These are phyloP conservation scores for Acromyrmex heyeri DNA, from an alignment of 1,140 invertebrate genomes.

Conservation along the genomic window DNA sequence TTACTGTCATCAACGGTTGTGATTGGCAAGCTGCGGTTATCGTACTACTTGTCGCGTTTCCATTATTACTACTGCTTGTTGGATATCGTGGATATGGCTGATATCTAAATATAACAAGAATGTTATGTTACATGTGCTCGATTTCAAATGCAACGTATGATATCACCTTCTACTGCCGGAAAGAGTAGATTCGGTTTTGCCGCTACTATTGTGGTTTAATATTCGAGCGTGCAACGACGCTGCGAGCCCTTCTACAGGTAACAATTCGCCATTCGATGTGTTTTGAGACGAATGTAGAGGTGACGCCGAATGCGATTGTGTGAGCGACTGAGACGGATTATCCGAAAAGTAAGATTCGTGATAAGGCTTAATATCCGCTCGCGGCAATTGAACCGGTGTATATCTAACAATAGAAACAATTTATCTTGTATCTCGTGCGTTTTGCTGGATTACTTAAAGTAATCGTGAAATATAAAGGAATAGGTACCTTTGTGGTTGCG, in stretches of 20 bases:
- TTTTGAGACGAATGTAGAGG: constrained; percentile 83
- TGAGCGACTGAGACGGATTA: constrained; percentile 85
- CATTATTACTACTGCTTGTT: constrained; percentile 76
- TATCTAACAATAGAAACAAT: constrained; percentile 80
- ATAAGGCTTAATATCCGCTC: constrained; percentile 91
- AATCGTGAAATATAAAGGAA: neutral
- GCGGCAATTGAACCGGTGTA: constrained; percentile 88
- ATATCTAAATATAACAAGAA: constrained; percentile 78
- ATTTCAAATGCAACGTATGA: neutral
- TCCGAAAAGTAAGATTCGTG: constrained; percentile 91
- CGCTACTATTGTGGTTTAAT: constrained; percentile 85
- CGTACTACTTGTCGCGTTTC: constrained; percentile 71
- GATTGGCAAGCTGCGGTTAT: constrained; percentile 79
- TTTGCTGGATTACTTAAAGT: neutral
- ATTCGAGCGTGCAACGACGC: constrained; percentile 93
- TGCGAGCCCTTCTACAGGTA: constrained; percentile 90
- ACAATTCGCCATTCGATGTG: constrained; percentile 80
- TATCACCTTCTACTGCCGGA: constrained; percentile 74
- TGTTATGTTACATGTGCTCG: neutral
- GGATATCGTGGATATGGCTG: constrained; percentile 83
- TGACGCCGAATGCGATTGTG: constrained; percentile 79
- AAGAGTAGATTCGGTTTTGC: constrained; percentile 76
- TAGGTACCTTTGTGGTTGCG: constrained; percentile 83
- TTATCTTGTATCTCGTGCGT: neutral
- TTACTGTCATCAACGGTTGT: constrained; percentile 78